Conservation (phyloP, 2,888 invertebrate genomes). For the Nowickia ferox region DNA sequence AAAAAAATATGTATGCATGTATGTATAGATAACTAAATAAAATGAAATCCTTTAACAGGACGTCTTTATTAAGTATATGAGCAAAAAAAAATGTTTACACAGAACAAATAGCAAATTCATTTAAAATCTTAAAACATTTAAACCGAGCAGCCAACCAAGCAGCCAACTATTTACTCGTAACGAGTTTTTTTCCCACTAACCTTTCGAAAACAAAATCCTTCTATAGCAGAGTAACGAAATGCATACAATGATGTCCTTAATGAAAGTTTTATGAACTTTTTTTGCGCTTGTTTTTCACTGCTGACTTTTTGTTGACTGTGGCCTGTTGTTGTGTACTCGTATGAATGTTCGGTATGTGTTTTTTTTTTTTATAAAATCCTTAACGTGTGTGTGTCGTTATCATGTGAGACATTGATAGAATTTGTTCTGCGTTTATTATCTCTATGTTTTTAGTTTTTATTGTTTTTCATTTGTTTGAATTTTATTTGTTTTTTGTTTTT, state of each 20-base stretch:
- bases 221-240: conserved; percentile 75
- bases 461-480: conserved; percentile 21
- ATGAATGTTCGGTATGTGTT: no score
- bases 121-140: conserved; percentile 47
- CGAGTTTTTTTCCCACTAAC: not conserved
- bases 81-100: not conserved
- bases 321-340: conserved; percentile 17
- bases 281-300: conserved; percentile 47
- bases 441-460: conserved; percentile 42
- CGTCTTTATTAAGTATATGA: conserved; percentile 39
- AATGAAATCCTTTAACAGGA: conserved; percentile 47
- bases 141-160: conserved; percentile 57
- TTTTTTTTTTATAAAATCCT: conserved; percentile 6
- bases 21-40: conserved; percentile 2
- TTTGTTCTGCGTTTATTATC: conserved; percentile 63
- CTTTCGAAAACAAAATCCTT: conserved; percentile 10
- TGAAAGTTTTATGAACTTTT: conserved; percentile 81
- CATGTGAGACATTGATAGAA: conserved; percentile 66
- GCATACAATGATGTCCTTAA: conserved; percentile 78
- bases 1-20: not conserved
- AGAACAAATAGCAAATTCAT: conserved; percentile 18
- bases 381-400: conserved; percentile 42
- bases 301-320: conserved; percentile 42
- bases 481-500: conserved; percentile 37
- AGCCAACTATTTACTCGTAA: conserved; percentile 11